These are phyloP conservation scores for Melanargia galathea DNA, from an alignment of 2,888 invertebrate genomes.

Conservation along the genomic window DNA sequence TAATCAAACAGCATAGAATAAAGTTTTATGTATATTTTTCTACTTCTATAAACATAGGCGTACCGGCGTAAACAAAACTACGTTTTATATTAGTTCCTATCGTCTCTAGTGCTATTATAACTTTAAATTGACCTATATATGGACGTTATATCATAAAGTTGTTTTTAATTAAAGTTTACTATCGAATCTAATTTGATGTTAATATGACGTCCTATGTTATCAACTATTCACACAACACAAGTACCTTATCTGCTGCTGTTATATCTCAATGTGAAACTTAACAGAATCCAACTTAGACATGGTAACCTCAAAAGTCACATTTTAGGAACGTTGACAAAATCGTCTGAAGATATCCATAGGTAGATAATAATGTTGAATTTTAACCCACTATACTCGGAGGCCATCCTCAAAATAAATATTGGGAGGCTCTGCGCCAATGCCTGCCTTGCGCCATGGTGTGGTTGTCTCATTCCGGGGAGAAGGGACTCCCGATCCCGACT, in stretches of 20 bases:
- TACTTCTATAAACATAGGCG: constrained; percentile 1
- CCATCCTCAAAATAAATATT: too few relatives aligned
- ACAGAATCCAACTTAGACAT: too few relatives aligned
- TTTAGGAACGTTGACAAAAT: too few relatives aligned
- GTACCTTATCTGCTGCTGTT: neutral
- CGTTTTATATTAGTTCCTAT: constrained; percentile 6
- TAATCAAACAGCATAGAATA: constrained; percentile 3
- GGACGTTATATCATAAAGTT: constrained; percentile 2
- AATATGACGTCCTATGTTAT: neutral
- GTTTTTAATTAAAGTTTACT: constrained; percentile 1
- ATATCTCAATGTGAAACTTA: neutral
- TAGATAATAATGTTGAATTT: too few relatives aligned
- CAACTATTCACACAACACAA: neutral
- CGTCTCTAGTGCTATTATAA: constrained; percentile 1
- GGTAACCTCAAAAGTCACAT: too few relatives aligned
- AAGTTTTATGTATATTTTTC: neutral
- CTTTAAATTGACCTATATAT: constrained; percentile 6
- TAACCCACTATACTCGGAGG: too few relatives aligned
- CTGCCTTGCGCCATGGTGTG: too few relatives aligned
- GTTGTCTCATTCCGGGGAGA: too few relatives aligned
- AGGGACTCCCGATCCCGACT: too few relatives aligned
- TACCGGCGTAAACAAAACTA: neutral
- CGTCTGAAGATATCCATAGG: too few relatives aligned
- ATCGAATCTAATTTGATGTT: constrained; percentile 2
- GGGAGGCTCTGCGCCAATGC: too few relatives aligned